A percentile compares a stretch with the other conserved stretches of the same genome.
phyloP scores from a whole-genome alignment of 2,888 invertebrate species.

The Drosophila affinis region DNA sequence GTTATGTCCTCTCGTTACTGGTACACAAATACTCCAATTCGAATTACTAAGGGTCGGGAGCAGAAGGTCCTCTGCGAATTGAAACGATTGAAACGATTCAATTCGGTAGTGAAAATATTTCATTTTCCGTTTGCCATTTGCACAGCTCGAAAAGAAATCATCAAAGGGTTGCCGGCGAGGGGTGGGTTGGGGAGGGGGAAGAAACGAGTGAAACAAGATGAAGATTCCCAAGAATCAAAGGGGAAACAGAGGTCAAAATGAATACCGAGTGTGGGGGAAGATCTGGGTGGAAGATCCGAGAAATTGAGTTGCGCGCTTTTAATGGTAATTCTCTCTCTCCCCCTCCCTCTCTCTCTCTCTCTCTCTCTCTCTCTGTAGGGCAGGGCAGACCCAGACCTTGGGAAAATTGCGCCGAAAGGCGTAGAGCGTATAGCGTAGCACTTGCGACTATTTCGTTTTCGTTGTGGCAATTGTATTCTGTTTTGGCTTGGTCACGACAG shows the following conservation, averaged over 20 bases:
- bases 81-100: background rate
- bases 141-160: background rate
- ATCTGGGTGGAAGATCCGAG: background rate
- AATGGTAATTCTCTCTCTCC: conserved; percentile 20
- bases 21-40: background rate
- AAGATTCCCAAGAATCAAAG: background rate
- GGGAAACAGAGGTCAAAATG: background rate
- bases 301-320: conserved; percentile 25
- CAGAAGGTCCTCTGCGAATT: background rate
- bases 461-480: background rate
- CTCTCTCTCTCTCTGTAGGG: too few species aligned
- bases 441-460: background rate
- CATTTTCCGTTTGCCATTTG: background rate
- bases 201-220: background rate
- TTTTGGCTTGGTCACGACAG: conserved; percentile 11
- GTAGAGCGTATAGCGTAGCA: conserved; percentile 15
- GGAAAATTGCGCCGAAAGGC: conserved; percentile 5
- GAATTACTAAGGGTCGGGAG: background rate
- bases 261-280: background rate
- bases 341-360: background rate
- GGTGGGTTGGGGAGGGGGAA: background rate
- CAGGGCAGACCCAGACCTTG: conserved; percentile 2
- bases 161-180: too few species aligned
- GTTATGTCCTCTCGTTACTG: conserved; percentile 1
- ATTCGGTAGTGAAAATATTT: background rate